phyloP scores from a whole-genome alignment of 2,888 invertebrate genomes.

The Biston stratarius region DNA sequence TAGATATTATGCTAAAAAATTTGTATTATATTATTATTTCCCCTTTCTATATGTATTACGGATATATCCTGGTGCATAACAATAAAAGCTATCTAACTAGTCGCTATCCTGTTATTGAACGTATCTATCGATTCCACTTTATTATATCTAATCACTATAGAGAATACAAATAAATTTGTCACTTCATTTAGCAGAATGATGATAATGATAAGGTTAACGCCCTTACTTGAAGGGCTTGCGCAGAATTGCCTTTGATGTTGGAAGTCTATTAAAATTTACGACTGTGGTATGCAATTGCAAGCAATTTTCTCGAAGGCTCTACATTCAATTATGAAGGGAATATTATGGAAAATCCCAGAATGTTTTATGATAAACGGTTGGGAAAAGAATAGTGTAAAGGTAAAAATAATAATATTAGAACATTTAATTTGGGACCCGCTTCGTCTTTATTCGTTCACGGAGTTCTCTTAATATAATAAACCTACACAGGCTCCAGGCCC shows the following conservation, averaged over 20 bases:
- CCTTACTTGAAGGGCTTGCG: constrained; percentile 27
- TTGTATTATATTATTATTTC: too few species aligned
- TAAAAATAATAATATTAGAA: not conserved
- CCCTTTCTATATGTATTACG: too few species aligned
- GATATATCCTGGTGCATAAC: too few species aligned
- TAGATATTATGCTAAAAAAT: too few species aligned
- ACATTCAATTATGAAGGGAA: constrained; percentile 15
- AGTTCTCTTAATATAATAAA: constrained; percentile 19
- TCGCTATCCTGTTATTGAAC: constrained; percentile 46
- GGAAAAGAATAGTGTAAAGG: not conserved
- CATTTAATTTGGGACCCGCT: not conserved
- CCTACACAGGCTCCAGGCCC: constrained; percentile 37
- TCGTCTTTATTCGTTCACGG: constrained; percentile 15
- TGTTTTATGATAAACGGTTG: not conserved
- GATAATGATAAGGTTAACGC: constrained; percentile 33
- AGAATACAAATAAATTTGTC: constrained; percentile 52
- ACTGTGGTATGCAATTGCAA: constrained; percentile 20
- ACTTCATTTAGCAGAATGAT: constrained; percentile 47
- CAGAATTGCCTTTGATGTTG: constrained; percentile 28
- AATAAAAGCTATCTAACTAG: constrained; percentile 42
- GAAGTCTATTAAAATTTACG: constrained; percentile 19
- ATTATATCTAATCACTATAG: constrained; percentile 54
- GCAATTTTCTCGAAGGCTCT: constrained; percentile 16
- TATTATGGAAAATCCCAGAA: not conserved
- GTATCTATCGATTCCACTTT: constrained; percentile 39